A percentile compares a stretch with the other conserved stretches of the same genome.
Evolutionary conservation across 2,797 vertebrate species (phyloP).

Genomic region (Clarias platycephalus): DNA sequence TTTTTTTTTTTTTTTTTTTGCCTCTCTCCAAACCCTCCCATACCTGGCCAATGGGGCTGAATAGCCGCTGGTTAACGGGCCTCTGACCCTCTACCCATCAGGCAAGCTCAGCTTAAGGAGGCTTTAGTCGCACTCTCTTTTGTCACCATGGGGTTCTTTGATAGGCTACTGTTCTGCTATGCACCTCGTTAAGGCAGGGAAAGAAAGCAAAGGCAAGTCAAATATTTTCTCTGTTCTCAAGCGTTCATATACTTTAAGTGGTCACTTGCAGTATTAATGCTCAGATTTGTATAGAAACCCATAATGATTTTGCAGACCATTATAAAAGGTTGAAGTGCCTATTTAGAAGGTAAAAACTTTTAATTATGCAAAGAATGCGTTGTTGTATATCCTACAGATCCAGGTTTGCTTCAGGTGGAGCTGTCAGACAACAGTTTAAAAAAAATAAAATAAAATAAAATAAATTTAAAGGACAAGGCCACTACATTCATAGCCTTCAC

Average conservation of each 20-base stretch:
- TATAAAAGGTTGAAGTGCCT: neutral
- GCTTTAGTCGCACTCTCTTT: conserved; percentile 64
- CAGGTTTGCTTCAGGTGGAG: neutral
- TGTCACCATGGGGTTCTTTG: conserved; percentile 59
- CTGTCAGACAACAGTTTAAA: neutral
- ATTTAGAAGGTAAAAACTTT: neutral
- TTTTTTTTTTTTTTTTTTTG: neutral
- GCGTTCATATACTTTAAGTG: neutral
- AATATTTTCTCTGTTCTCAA: neutral
- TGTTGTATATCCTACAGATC: neutral
- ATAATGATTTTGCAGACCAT: neutral
- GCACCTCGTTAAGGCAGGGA: conserved; percentile 58
- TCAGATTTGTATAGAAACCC: neutral
- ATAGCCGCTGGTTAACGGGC: conserved; percentile 23
- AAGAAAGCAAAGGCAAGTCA: conserved; percentile 8
- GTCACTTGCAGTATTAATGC: neutral
- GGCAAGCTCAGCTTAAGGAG: conserved; percentile 66
- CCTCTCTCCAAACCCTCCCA: conserved; percentile 18
- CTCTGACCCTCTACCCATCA: conserved; percentile 47
- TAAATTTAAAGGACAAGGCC: neutral
- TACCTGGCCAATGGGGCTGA: conserved; percentile 33
- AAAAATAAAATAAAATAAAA: too few species aligned
- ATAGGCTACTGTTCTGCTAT: conserved; percentile 35
- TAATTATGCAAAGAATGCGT: neutral
- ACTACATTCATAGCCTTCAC: neutral